These are phyloP conservation scores for Papilio polyxenes DNA, from an alignment of 1,140 invertebrate genomes.

Conservation along the genomic window DNA sequence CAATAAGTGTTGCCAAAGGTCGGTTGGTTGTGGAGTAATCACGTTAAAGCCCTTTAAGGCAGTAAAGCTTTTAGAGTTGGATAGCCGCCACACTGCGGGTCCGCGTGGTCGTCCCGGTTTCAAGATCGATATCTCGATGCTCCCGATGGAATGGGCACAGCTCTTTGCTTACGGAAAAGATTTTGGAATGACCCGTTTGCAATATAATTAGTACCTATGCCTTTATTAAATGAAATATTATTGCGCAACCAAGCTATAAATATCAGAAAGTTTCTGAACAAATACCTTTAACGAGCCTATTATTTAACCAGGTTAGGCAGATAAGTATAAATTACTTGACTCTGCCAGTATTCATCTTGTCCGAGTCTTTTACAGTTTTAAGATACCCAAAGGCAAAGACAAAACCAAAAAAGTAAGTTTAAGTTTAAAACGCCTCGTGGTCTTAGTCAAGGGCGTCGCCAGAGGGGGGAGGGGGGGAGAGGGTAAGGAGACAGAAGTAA, in stretches of 20 bases:
- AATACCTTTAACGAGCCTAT: neutral
- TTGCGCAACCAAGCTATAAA: neutral
- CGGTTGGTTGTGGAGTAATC: conserved; percentile 21
- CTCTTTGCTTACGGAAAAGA: conserved; percentile 8
- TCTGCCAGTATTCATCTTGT: neutral
- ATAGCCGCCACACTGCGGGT: conserved; percentile 5
- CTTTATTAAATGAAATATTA: neutral
- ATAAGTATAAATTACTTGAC: neutral
- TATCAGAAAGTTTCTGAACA: neutral
- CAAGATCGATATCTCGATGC: conserved; percentile 27
- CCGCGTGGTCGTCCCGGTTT: conserved; percentile 30
- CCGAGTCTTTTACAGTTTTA: too few relatives aligned
- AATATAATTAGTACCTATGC: neutral
- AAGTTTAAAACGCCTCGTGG: too few relatives aligned
- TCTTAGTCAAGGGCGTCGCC: too few relatives aligned
- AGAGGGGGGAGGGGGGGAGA: too few relatives aligned
- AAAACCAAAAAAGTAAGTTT: too few relatives aligned
- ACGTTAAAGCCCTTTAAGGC: conserved; percentile 9
- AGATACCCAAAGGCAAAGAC: too few relatives aligned
- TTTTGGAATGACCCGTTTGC: neutral
- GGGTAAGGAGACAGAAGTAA: too few relatives aligned
- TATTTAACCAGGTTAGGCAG: neutral
- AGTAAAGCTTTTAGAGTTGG: conserved; percentile 32
- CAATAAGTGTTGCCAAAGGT: neutral
- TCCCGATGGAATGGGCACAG: conserved; percentile 27